Evolutionary conservation across 2,888 invertebrate genomes (phyloP), one percentile per base, ranked within the genome.

Genomic region (Xanthia togata): DNA sequence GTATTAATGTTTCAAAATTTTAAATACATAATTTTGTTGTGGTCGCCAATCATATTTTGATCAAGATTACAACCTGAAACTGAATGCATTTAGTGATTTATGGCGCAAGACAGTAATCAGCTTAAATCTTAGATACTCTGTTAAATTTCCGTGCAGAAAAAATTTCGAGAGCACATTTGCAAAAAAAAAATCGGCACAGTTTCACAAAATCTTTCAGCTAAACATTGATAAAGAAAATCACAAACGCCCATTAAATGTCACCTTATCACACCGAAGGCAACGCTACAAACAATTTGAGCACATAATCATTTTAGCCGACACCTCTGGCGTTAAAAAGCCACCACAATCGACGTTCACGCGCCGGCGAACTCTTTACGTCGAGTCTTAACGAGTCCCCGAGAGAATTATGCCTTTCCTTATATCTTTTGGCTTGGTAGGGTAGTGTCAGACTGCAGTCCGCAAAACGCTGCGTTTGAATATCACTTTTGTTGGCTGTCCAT

Each of bases 301-400:
- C 76, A 82, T 82, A 86, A 87, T 86, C 77, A 71, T 80, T 78
- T 82, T 53, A 83, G 20, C 35, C 63, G n/a, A 65, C 64, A 71
- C 67, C 23, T 38, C 31, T 6, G 26, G 63, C 72, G 78, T 76
- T 85, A 82, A 87, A 84, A 88, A 79, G 73, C 81, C 72, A 73
- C 82, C 85, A 73, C 89, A 92, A 92, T 92, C 91, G 88, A 90
- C 86, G 81, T 86, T 91, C 86, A 90, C 91, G 91, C 91, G 91
- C 88, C 87, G 86, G 59, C 88, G 90, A 79, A 78, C 79, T 73
- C 74, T 88, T 79, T 73, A 76, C 87, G 77, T 84, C 83, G 38
- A 77, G 79, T 85, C 89, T 89, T 91, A 92, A 91, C 91, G 91
- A 91, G 88, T 88, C 88, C 89, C 86, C 85, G 80, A 83, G 88